Base-by-base conservation (phyloP, 2,888 invertebrate genomes). In the Nemurella pictetii region DNA sequence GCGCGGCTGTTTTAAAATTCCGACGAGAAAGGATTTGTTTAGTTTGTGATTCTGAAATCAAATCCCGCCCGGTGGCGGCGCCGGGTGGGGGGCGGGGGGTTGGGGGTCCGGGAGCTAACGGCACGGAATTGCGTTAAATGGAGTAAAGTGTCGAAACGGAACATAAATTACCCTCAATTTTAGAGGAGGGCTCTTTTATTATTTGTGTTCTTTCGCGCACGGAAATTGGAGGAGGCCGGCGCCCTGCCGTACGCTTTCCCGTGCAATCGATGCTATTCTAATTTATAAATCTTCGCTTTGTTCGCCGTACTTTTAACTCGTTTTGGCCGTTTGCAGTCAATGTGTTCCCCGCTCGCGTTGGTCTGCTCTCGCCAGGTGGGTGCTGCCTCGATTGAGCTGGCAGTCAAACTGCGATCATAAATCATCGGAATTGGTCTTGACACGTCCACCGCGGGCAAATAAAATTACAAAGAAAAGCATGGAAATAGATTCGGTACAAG, bases 1-100 rank as follows among this genome's bases (percentile, higher is more conserved):
- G 55, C 15, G 55, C 55, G 20, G 35, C 36, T 80, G 35, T 80
- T 80, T 80, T 80, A 80, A 80, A 80, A 80, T 80, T 80, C 80
- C 20, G 32, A 36, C 80, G 35, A 35, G 7, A 35, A 80, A 35
- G 36, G 35, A 80, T 75, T 80, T 80, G 80, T 80, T 80, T 80
- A 80, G 80, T 35, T 80, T 35, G 80, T 80, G 80, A 80, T 36
- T 80, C 32, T n/a, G 32, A 80, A 80, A 80, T 36, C 80, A 80
- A 80, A 32, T 80, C 80, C 20, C 36, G 26, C 26, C n/a, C 80
- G 80, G 78, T 20, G 55, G 20, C 5, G 5, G 55, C 55, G 55
- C 20, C 55, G 29, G n/a, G n/a, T n/a, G n/a, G n/a, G n/a, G n/a
- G n/a, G n/a, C n/a, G n/a, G n/a, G n/a, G n/a, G n/a, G n/a, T n/a